phyloP scores from a whole-genome alignment of 1,140 invertebrate species.

The Penaeus vannamei region DNA sequence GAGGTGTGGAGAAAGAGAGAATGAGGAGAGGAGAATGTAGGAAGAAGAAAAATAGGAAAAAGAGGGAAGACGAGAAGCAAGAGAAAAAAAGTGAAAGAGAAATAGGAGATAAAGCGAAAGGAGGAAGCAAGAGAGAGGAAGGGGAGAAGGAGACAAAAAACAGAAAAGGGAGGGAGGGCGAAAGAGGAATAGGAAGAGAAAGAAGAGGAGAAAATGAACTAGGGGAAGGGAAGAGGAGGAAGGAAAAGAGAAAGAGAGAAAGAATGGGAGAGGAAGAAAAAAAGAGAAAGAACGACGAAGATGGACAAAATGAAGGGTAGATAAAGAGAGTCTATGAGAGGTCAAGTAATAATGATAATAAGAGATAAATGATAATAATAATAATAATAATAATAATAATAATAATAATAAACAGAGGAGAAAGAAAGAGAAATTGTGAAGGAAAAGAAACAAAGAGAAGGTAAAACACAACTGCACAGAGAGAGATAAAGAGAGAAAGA shows the following conservation, averaged over 20 bases:
- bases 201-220: slow-evolving; percentile 19
- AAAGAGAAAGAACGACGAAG: not conserved
- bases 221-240: not conserved
- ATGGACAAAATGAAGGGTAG: not conserved
- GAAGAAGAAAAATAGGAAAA: slow-evolving; percentile 1
- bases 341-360: no score
- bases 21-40: not conserved
- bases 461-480: no score
- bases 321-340: no score
- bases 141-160: not conserved
- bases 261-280: not conserved
- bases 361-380: no score
- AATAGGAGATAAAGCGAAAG: no score
- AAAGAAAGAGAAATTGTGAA: no score
- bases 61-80: not conserved
- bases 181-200: not conserved
- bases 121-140: no score
- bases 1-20: slow-evolving; percentile 32
- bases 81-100: no score
- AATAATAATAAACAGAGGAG: no score
- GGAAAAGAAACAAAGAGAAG: no score
- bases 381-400: no score
- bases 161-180: slow-evolving; percentile 6
- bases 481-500: slow-evolving; percentile 3
- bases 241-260: slow-evolving; percentile 42